Conservation (phyloP, 2,797 vertebrate genomes). For the Pangasius larnaudii region DNA sequence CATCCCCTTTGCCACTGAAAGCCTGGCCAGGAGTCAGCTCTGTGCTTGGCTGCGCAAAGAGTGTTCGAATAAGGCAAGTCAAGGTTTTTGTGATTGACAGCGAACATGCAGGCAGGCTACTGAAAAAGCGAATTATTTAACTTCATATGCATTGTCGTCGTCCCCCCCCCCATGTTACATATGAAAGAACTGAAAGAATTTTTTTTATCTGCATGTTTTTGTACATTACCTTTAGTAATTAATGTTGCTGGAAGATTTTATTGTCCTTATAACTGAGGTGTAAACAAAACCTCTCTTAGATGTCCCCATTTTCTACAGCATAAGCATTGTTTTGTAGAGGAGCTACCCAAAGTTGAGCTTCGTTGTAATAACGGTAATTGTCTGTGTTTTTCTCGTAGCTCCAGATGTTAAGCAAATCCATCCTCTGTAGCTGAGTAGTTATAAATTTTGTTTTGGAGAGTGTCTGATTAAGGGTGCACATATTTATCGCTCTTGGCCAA, state of each 20-base stretch:
- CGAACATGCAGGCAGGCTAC: background rate
- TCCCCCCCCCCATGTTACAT: background rate
- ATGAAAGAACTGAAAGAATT: background rate
- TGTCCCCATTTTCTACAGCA: background rate
- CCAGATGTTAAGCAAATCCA: conserved; percentile 10
- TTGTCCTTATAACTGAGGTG: background rate
- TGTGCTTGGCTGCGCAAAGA: background rate
- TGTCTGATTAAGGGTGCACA: conserved; percentile 47
- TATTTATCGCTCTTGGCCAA: conserved; percentile 36
- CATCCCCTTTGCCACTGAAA: background rate
- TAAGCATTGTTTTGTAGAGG: conserved; percentile 8
- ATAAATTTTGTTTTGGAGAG: conserved; percentile 9
- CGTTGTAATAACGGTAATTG: background rate
- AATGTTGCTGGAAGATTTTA: background rate
- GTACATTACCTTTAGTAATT: background rate
- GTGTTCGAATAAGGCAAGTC: conserved; percentile 5
- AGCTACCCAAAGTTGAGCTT: background rate
- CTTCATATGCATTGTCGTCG: background rate
- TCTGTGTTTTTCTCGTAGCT: background rate
- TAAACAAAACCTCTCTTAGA: background rate
- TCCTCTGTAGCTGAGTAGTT: background rate
- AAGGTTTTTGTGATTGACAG: conserved; percentile 13
- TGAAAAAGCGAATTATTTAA: background rate
- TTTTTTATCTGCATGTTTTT: background rate
- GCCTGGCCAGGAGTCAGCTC: background rate